Evolutionary conservation across 2,113 vertebrate species (phyloP).

Genomic region (Lanius ludovicianus): DNA sequence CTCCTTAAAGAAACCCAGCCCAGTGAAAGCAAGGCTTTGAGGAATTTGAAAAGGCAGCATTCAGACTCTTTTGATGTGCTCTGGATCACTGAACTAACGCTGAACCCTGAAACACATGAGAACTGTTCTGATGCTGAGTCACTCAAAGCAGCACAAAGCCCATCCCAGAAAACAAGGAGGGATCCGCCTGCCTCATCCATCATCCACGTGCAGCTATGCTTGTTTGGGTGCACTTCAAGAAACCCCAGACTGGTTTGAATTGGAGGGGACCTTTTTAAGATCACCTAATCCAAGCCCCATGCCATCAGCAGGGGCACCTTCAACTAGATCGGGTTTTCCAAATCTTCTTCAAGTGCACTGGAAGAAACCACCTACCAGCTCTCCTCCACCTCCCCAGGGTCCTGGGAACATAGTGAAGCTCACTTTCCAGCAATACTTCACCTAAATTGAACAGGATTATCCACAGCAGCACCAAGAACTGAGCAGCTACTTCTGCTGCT

Average conservation of each 20-base stretch:
- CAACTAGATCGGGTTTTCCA: neutral
- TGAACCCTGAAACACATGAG: neutral
- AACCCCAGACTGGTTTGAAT: neutral
- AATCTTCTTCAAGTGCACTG: neutral
- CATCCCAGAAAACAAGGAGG: neutral
- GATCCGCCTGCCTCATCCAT: neutral
- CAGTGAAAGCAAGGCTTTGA: neutral
- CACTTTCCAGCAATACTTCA: neutral
- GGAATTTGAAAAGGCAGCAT: neutral
- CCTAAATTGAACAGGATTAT: neutral
- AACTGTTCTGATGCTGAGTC: neutral
- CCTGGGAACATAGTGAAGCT: neutral
- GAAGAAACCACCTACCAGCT: neutral
- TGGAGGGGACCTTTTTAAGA: neutral
- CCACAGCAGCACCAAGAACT: neutral
- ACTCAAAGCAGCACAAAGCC: neutral
- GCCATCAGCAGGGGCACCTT: neutral
- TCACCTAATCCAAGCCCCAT: neutral
- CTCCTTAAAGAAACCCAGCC: neutral
- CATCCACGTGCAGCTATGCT: fast-evolving
- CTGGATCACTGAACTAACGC: neutral
- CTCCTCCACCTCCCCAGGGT: neutral
- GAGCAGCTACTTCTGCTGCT: neutral
- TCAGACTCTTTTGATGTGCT: neutral
- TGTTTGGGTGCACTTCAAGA: neutral